Evolutionary conservation across 1,140 invertebrate genomes (phyloP).

Genomic region (Leucophenga varia): DNA sequence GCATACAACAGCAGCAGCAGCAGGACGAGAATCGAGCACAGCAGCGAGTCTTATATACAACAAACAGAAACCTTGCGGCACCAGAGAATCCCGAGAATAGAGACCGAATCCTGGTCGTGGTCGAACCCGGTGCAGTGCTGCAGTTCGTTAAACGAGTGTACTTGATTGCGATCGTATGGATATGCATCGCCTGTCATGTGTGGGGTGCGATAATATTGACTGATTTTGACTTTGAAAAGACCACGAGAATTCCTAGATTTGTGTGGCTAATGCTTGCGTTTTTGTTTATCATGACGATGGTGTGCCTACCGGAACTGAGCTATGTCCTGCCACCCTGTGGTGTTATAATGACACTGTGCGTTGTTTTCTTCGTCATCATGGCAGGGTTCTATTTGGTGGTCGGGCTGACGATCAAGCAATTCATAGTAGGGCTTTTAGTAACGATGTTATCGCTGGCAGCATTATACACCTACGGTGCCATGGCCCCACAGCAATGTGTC

Average conservation of each 20-base stretch:
- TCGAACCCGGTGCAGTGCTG: background rate
- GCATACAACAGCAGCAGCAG: too few species aligned
- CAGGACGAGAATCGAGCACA: too few species aligned
- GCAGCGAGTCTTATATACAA: too few species aligned
- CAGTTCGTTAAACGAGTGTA: slow-evolving; percentile 3
- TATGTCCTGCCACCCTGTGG: background rate
- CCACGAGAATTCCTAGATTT: background rate
- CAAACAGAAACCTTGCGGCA: too few species aligned
- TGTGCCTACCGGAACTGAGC: slow-evolving; percentile 1
- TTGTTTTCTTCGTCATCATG: background rate
- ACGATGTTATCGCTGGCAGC: background rate
- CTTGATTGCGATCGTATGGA: background rate
- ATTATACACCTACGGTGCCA: slow-evolving; percentile 8
- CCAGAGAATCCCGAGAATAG: too few species aligned
- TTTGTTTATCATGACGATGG: background rate
- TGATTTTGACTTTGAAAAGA: background rate
- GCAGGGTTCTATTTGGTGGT: background rate
- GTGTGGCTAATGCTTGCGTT: slow-evolving; percentile 11
- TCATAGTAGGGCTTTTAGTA: background rate
- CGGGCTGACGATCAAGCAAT: fast-evolving
- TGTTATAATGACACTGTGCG: background rate
- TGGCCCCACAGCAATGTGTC: background rate
- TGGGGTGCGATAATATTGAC: background rate
- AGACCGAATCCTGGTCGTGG: background rate
- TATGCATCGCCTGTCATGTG: background rate